Evolutionary conservation across 1,140 invertebrate genomes (phyloP).

Genomic region (Helicoverpa armigera): DNA sequence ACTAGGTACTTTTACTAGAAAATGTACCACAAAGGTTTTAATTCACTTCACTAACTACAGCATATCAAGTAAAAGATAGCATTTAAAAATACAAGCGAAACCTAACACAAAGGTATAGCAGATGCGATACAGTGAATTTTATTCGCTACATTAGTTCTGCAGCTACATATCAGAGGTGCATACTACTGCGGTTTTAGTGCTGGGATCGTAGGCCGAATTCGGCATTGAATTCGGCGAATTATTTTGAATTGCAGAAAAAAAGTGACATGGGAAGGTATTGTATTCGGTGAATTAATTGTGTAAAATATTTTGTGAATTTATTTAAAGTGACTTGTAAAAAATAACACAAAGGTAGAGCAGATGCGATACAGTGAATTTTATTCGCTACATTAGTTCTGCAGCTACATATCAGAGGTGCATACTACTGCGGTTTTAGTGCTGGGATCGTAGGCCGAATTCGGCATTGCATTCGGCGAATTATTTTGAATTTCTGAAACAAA

Average conservation of each 20-base stretch:
- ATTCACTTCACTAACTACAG: background rate
- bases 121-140: constrained; percentile 41
- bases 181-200: background rate
- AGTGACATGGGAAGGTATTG: too few species aligned
- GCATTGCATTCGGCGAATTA: too few species aligned
- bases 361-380: constrained; percentile 41
- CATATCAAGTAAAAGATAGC: background rate
- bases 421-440: background rate
- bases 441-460: constrained; percentile 9
- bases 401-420: constrained; percentile 37
- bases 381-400: constrained; percentile 39
- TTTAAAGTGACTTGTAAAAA: too few species aligned
- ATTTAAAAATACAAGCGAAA: background rate
- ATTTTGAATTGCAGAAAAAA: too few species aligned
- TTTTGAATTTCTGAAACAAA: too few species aligned
- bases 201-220: constrained; percentile 3
- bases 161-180: constrained; percentile 33
- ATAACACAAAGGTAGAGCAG: constrained; percentile 16
- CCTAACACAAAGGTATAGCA: constrained; percentile 13
- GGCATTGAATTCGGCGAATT: background rate
- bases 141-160: constrained; percentile 40
- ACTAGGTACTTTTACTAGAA: too few species aligned
- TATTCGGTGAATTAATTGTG: too few species aligned
- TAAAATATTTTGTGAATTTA: too few species aligned
- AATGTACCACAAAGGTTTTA: background rate